Conservation (phyloP, 2,888 invertebrate species). For the Steromphala cineraria region DNA sequence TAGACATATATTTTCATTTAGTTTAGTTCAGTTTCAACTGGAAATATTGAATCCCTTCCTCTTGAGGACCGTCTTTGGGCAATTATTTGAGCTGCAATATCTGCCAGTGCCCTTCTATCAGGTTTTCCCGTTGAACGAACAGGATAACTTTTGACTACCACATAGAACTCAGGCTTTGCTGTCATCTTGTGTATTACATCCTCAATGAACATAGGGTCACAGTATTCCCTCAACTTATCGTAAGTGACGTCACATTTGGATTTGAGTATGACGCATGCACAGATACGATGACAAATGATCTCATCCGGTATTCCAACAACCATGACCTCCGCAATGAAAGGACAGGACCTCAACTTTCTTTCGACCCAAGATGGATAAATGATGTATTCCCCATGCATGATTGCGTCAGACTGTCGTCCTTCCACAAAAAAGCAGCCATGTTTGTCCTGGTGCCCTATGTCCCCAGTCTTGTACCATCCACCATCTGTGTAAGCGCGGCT, state of each 20-base stretch:
- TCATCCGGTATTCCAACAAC: not conserved
- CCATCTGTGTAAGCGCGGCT: not conserved
- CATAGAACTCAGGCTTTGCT: not conserved
- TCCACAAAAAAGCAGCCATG: not conserved
- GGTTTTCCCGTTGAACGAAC: not conserved
- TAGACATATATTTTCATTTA: no score
- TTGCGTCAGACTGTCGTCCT: not conserved
- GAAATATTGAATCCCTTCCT: no score
- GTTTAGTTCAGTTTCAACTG: no score
- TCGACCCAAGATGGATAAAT: constrained; percentile 6
- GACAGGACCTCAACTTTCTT: not conserved
- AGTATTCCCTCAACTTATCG: not conserved
- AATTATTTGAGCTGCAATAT: not conserved
- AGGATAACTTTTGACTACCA: not conserved
- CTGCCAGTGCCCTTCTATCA: not conserved
- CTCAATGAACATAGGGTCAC: not conserved
- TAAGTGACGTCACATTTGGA: not conserved
- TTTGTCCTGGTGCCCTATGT: not conserved
- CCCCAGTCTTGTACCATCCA: not conserved
- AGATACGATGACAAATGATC: not conserved
- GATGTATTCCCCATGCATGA: not conserved
- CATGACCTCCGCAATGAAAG: not conserved
- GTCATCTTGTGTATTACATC: not conserved
- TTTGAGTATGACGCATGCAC: not conserved
- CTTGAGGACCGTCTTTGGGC: no score